Conservation (phyloP, 2,888 invertebrate genomes). For the Peribatodes rhomboidaria region DNA sequence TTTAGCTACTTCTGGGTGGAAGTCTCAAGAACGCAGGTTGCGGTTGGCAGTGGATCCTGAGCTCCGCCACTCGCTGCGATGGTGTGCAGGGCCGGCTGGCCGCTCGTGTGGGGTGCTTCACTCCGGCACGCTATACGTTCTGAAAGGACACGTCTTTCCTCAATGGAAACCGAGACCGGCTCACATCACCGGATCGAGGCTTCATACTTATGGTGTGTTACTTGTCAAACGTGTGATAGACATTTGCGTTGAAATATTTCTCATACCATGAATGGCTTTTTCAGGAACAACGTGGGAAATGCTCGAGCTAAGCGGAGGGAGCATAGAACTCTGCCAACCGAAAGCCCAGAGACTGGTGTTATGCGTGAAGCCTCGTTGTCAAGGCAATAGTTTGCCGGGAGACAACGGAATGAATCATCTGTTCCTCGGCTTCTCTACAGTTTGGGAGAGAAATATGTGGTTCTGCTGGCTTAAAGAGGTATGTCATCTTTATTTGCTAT, state of each 20-base stretch:
- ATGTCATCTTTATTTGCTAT: slow-evolving; percentile 43
- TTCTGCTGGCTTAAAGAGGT: slow-evolving; percentile 88
- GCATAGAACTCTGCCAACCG: slow-evolving; percentile 76
- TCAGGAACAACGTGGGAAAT: slow-evolving; percentile 76
- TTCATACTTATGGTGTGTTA: slow-evolving; percentile 84
- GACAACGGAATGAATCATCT: slow-evolving; percentile 81
- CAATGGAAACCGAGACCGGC: slow-evolving; percentile 89
- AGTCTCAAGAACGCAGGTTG: slow-evolving; percentile 85
- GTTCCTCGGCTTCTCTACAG: slow-evolving; percentile 88
- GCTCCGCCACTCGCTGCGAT: slow-evolving; percentile 86
- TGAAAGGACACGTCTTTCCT: slow-evolving; percentile 90
- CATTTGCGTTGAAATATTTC: not conserved
- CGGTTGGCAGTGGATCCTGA: slow-evolving; percentile 89
- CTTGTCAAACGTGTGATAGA: not conserved
- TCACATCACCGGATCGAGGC: slow-evolving; percentile 86
- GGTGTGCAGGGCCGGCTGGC: slow-evolving; percentile 87
- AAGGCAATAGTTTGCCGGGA: slow-evolving; percentile 65
- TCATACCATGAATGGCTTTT: slow-evolving; percentile 43
- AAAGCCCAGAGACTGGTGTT: slow-evolving; percentile 79
- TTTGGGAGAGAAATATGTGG: slow-evolving; percentile 90
- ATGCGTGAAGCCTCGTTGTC: slow-evolving; percentile 77
- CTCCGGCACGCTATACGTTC: slow-evolving; percentile 85
- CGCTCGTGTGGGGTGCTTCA: slow-evolving; percentile 75
- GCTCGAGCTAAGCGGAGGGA: slow-evolving; percentile 78
- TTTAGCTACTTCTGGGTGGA: slow-evolving; percentile 87